phyloP scores from a whole-genome alignment of 2,888 invertebrate genomes.

The Osmoderma eremita region DNA sequence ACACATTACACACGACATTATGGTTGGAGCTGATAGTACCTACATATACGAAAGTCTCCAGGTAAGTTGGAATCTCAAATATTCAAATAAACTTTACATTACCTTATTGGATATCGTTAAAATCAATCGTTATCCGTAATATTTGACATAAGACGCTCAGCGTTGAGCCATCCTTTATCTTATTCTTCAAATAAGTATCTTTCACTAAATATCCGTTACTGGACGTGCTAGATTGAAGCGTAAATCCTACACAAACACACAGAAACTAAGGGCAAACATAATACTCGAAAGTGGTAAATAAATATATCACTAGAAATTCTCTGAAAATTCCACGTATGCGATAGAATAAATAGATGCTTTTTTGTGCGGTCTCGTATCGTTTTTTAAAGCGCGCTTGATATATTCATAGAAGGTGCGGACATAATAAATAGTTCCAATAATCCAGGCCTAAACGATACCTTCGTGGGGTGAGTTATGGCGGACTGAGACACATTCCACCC shows the following conservation, averaged over 20 bases:
- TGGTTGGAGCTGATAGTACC: no score
- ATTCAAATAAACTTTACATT: no score
- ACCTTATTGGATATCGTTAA: no score
- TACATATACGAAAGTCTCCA: no score
- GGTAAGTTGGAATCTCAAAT: no score
- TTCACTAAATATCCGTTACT: not conserved
- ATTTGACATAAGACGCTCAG: no score
- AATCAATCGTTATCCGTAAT: no score
- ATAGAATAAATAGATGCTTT: constrained; percentile 24
- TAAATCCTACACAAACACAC: constrained; percentile 19
- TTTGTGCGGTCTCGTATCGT: constrained; percentile 12
- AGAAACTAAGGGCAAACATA: constrained; percentile 14
- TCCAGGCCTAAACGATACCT: constrained; percentile 41
- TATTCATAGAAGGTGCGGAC: constrained; percentile 49
- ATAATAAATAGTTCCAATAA: constrained; percentile 48
- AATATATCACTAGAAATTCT: constrained; percentile 31
- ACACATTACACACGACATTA: no score
- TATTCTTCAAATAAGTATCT: not conserved
- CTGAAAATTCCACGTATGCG: constrained; percentile 2
- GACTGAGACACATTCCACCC: constrained; percentile 38
- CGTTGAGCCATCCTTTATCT: not conserved
- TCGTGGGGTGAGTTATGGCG: constrained; percentile 37
- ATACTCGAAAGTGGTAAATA: constrained; percentile 14
- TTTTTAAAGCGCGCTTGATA: constrained; percentile 40
- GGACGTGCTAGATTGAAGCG: not conserved